Conservation (phyloP, 2,113 vertebrate species). For the Struthidea cinerea region DNA sequence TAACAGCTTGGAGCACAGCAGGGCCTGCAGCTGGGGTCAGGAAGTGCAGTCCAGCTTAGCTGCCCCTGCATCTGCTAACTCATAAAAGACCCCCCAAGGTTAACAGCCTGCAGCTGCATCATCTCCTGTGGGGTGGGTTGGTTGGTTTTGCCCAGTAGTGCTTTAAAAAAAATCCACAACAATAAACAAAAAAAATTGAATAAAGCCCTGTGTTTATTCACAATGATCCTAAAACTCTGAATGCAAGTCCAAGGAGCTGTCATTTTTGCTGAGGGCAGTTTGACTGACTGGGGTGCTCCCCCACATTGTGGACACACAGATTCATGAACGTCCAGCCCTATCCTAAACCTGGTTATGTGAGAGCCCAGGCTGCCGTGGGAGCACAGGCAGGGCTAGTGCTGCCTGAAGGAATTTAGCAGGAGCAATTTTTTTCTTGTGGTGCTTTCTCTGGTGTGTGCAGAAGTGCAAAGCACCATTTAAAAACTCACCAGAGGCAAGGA, state of each 20-base stretch:
- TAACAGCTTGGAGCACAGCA: rapidly evolving
- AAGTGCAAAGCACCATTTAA: background rate
- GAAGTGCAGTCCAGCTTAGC: background rate
- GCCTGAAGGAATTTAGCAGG: background rate
- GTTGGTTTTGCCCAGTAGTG: background rate
- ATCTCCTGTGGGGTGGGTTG: background rate
- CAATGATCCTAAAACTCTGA: background rate
- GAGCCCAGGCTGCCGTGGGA: background rate
- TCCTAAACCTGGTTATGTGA: rapidly evolving
- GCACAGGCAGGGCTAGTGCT: rapidly evolving
- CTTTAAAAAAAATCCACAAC: background rate
- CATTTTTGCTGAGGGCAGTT: too few species aligned
- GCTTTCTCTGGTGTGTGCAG: background rate
- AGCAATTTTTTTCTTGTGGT: background rate
- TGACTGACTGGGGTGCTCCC: too few species aligned
- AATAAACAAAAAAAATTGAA: background rate
- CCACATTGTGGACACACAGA: rapidly evolving
- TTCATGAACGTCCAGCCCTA: background rate
- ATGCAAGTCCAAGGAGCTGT: background rate
- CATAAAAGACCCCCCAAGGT: background rate
- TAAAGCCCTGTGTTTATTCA: background rate
- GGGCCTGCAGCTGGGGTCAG: background rate
- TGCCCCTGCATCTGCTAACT: background rate
- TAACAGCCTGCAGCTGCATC: background rate
- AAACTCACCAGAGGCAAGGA: background rate